Percentiles rank a stretch among this genome's conserved stretches.
These are phyloP conservation scores for Psephotus haematonotus DNA, from an alignment of 2,113 vertebrate genomes.

Conservation along the genomic window DNA sequence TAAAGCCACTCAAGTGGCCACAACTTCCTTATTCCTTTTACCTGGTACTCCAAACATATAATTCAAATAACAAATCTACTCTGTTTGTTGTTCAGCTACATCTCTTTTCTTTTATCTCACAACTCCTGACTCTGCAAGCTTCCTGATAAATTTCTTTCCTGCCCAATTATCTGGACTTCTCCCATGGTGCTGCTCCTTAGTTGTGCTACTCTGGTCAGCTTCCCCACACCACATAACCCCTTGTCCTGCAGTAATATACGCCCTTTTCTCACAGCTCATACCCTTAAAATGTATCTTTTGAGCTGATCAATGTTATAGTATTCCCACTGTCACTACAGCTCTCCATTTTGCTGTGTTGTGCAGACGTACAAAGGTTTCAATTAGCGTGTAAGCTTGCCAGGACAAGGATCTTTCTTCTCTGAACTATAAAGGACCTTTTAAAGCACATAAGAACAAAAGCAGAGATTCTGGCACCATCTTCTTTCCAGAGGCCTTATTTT, in stretches of 20 bases:
- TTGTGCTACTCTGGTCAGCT: rapidly evolving
- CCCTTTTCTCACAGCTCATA: neutral
- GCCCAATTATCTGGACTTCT: neutral
- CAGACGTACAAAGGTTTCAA: neutral
- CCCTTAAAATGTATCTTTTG: neutral
- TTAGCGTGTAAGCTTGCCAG: neutral
- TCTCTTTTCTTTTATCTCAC: neutral
- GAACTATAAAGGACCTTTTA: neutral
- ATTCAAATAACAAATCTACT: neutral
- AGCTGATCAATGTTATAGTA: neutral
- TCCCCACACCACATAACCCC: neutral
- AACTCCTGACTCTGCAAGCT: neutral
- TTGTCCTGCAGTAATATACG: neutral
- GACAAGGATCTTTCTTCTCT: neutral
- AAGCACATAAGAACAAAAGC: neutral
- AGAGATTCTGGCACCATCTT: neutral
- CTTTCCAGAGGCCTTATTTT: conserved; percentile 24
- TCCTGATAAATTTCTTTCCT: neutral
- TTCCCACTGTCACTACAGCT: neutral
- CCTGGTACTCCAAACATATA: neutral
- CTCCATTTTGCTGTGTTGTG: neutral
- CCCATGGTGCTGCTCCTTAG: neutral
- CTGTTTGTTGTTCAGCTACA: neutral
- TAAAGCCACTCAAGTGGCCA: neutral
- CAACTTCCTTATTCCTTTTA: neutral